Conservation (phyloP, 2,113 vertebrate genomes). For the Clarias gariepinus region DNA sequence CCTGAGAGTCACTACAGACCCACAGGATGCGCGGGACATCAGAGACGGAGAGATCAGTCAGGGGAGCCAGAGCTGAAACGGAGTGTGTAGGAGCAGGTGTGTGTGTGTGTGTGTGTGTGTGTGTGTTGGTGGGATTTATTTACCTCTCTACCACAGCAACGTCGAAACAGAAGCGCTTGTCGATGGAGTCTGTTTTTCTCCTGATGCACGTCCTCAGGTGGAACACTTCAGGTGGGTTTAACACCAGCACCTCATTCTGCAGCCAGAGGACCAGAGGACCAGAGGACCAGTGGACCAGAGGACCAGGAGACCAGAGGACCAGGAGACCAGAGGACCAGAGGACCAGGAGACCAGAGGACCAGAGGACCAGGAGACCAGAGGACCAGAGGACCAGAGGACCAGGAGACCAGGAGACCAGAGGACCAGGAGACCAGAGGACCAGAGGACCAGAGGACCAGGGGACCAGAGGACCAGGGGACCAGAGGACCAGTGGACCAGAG, state of each 20-base stretch:
- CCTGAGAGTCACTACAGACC: no score
- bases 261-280: background rate
- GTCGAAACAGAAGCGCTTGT: constrained; percentile 98
- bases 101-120: background rate
- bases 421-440: no score
- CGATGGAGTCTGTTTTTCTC: constrained; percentile 95
- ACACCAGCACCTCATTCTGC: constrained; percentile 83
- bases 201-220: constrained; percentile 95
- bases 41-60: background rate
- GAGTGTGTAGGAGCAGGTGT: background rate
- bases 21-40: background rate
- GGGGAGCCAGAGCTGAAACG: background rate
- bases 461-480: no score
- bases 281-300: background rate
- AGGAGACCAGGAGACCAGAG: no score
- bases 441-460: no score
- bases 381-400: no score
- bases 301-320: no score
- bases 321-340: no score
- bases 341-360: no score
- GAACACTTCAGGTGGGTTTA: constrained; percentile 87
- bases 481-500: no score
- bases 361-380: no score
- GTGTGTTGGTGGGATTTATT: background rate
- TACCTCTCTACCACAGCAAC: constrained; percentile 95